Evolutionary conservation across 92 coral and sea anemone species (phyloP), one percentile per base, ranked within the genome.

Genomic region (Epizoanthus rinbou): DNA sequence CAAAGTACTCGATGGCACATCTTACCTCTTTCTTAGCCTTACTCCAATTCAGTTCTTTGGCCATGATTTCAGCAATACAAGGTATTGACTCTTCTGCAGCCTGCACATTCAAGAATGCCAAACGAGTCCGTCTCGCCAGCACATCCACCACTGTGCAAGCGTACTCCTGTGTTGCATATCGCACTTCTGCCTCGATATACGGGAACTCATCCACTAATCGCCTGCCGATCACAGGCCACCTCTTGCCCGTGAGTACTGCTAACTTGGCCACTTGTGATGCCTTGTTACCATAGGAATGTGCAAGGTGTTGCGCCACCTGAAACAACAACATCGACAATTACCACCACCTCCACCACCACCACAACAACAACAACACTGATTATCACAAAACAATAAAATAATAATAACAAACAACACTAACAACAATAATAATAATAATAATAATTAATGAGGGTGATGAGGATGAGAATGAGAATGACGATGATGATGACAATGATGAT

Each of bases 111-210:
- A 96, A 62, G 65, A 96, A 96, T 80, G 99, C 98, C 39, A 96
- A 82, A n/a, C 99, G 92, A 57, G 98, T 96, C 59, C 99, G 85
- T 74, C 98, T 88, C 71, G 99, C 99, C 64, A 96, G 91, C 35
- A 96, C 92, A 66, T 96, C 99, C 21, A 94, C 95, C 74, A 89
- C 89, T 43, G 99, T 91, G 82, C 98, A 94, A 43, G 99, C 98
- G 58, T 96, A 96, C 58, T 96, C 99, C 73, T 91, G 92, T 9
- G 90, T 76, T 39, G 98, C 95, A 28, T 94, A 96, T 33, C 88
- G 85, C 6, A 96, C 95, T 86, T 96, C 99, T 28, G 99, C 99
- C 66, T 96, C 99, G 57, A 96, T 96, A 85, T 96, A 90, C 8
- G 99, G 99, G 74, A 93, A 96, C 65, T 88, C 91, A 23, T 89